These are phyloP conservation scores for Synergus laeviventris DNA, from an alignment of 2,888 invertebrate genomes.

Conservation along the genomic window DNA sequence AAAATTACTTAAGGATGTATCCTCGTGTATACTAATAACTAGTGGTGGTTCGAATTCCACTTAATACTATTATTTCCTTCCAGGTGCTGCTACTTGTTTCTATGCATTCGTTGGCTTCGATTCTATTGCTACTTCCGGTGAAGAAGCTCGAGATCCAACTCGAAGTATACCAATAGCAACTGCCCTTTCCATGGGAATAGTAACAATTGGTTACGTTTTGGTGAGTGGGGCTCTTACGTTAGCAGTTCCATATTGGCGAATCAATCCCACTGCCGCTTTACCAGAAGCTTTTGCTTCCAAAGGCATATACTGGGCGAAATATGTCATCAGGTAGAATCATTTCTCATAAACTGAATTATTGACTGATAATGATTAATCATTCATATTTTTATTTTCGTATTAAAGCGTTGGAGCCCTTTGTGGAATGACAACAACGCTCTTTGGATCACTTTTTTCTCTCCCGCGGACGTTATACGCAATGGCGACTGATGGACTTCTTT, in stretches of 20 bases:
- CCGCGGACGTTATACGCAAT: conserved; percentile 93
- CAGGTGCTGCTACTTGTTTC: conserved; percentile 91
- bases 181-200: conserved; percentile 86
- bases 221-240: conserved; percentile 90
- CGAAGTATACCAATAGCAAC: conserved; percentile 91
- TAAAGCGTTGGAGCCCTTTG: conserved; percentile 88
- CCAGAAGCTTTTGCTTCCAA: conserved; percentile 88
- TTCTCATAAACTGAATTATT: neutral
- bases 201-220: conserved; percentile 87
- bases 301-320: conserved; percentile 90
- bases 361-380: neutral
- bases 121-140: conserved; percentile 92
- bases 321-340: conserved; percentile 75
- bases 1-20: no score
- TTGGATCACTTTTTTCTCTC: conserved; percentile 90
- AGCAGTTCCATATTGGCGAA: conserved; percentile 86
- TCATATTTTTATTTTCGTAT: conserved; percentile 6
- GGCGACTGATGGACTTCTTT: conserved; percentile 92
- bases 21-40: no score
- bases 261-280: conserved; percentile 86
- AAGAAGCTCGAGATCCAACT: conserved; percentile 89
- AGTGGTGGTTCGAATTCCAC: no score
- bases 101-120: conserved; percentile 96
- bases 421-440: conserved; percentile 93
- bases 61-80: neutral